Evolutionary conservation across 2,888 invertebrate species (phyloP), one percentile per base, ranked within the genome.

Genomic region (Dicyrtomina minuta): DNA sequence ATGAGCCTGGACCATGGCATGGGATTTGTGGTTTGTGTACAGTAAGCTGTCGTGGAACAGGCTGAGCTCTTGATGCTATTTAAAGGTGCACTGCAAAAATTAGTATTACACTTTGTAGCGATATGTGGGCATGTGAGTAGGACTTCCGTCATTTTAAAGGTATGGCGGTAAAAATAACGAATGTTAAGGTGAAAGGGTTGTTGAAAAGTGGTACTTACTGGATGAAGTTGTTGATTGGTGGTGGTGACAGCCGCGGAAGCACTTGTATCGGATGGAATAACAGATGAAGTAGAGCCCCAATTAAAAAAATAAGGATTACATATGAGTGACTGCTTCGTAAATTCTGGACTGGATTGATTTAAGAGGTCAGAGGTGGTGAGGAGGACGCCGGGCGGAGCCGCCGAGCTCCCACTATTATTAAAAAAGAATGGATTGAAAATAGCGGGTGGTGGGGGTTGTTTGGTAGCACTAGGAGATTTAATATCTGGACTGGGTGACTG

Each of bases 281-380:
- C 67, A n/a, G 67, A 67, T 55, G 69, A 41, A 53, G 72, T 46
- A 15, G 70, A 74, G 59, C 77, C 74, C 70, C 79, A 78, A 58
- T 79, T 77, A 51, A 79, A 75, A 68, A 78, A 77, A 46, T 72
- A 74, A 49, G 78, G 77, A 68, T 78, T 78, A 64, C 70, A 71
- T 53, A 72, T 49, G 60, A 68, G 61, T 20, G 68, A 68, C 33
- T 68, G 68, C 27, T 68, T 68, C 26, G 51, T 53, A 55, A 68
- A 68, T 51, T 68, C 68, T 6, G 68, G 68, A 33, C 68, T 68
- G 51, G 68, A 60, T 43, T 68, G 68, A 17, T 33, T 55, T 10
- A 49, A 59, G 2, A 67, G 20, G 20, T 68, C 68, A 22, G 68
- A 51, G 15, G 65, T 33, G n/a, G 66, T 17, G 6, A 66, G 46